Evolutionary conservation across 1,140 invertebrate genomes (phyloP).

Genomic region (Macrosteles quadrilineatus): DNA sequence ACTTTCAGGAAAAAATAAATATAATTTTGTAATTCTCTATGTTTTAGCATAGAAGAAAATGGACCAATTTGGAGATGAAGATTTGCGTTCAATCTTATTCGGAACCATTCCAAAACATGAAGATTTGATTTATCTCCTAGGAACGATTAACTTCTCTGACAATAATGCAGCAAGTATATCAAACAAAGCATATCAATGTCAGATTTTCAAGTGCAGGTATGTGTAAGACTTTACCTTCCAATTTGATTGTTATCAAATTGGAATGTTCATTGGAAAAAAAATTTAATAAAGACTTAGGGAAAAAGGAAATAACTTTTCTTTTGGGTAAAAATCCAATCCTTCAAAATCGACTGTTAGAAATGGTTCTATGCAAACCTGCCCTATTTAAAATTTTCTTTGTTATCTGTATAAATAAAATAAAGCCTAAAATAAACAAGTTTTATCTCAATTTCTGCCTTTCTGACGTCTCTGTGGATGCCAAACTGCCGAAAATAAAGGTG

Average conservation of each 20-base stretch:
- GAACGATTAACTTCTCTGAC: neutral
- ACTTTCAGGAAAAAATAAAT: no score
- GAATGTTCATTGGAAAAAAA: neutral
- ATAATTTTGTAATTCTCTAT: no score
- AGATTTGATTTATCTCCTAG: slow-evolving; percentile 7
- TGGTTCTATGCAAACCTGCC: neutral
- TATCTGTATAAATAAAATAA: no score
- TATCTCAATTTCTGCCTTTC: no score
- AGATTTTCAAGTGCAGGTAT: slow-evolving; percentile 55
- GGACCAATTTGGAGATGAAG: slow-evolving; percentile 4
- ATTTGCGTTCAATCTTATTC: slow-evolving; percentile 25
- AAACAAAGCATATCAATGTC: slow-evolving; percentile 50
- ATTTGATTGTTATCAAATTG: neutral
- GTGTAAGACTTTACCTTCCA: neutral
- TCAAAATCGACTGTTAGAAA: neutral
- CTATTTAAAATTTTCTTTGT: neutral
- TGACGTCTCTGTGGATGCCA: no score
- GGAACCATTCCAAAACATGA: slow-evolving; percentile 26
- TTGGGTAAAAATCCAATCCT: neutral
- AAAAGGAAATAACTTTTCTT: no score
- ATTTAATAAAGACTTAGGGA: neutral
- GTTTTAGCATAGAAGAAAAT: no score
- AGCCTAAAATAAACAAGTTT: no score
- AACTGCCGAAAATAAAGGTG: no score
- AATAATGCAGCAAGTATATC: neutral